Base-by-base conservation (phyloP, 2,888 invertebrate genomes). In the Synanthedon vespiformis region DNA sequence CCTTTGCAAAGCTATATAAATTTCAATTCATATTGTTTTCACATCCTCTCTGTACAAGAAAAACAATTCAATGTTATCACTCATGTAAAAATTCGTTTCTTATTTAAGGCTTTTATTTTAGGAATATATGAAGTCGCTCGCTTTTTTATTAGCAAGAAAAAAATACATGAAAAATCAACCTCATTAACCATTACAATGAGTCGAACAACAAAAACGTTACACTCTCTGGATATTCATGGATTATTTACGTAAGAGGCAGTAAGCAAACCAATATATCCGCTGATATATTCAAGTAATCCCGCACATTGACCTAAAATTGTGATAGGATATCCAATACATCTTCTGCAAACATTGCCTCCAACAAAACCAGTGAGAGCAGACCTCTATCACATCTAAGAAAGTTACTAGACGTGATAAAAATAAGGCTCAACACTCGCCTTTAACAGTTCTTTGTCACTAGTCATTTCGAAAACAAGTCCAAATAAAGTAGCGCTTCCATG, bases 291-390 rank as follows among this genome's bases (percentile, higher is more conserved):
- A 63, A 65, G 61, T 68, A 69, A 70, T 67, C 62, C 60, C 57
- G 56, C 51, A 49, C 61, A 64, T 67, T 65, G 63, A 66, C 61
- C 67, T 62, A 49, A 51, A 51, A 63, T 63, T 54, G 61, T 59
- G 64, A 68, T 68, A 63, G 60, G 65, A 64, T 67, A 63, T 61
- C 62, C 67, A 64, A 70, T 71, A 72, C 61, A 70, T 72, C 58
- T 59, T 57, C 40, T 56, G 53, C 65, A 66, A 65, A 65, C 59
- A 65, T 63, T 65, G 61, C 58, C 57, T 56, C 58, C 58, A 65
- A 61, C 48, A 48, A 55, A 62, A 58, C 70, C 68, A 70, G 12
- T 54, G 22, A 55, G 62, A 52, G 52, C 12, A 57, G 71, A 67
- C 52, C 72, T 56, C 58, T 8, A 34, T 10, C 34, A 10, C 34